These are phyloP conservation scores for Progne subis DNA, from an alignment of 2,113 vertebrate genomes.

Conservation along the genomic window DNA sequence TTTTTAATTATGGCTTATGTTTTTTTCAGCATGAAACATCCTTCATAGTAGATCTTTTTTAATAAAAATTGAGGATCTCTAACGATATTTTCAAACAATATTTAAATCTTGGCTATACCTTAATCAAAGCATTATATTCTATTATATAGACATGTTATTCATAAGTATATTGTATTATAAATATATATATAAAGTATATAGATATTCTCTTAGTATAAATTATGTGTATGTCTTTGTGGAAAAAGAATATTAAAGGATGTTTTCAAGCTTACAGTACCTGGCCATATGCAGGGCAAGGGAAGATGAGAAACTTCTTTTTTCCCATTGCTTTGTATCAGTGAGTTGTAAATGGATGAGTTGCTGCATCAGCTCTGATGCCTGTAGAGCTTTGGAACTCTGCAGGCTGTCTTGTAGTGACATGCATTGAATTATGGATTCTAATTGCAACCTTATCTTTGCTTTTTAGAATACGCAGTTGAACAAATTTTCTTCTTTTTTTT, in stretches of 20 bases:
- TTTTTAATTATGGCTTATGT: not conserved
- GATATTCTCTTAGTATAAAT: not conserved
- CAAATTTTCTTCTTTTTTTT: not conserved
- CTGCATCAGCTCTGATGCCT: not conserved
- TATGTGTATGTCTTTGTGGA: not conserved
- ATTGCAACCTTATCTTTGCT: not conserved
- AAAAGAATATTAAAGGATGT: not conserved
- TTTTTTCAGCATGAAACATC: not conserved
- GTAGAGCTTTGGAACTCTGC: not conserved
- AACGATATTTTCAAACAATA: not conserved
- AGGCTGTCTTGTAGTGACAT: not conserved
- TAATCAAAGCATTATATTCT: not conserved
- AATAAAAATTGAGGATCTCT: not conserved
- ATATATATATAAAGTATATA: not conserved
- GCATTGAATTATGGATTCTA: not conserved
- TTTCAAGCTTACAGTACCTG: not conserved
- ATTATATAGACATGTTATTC: not conserved
- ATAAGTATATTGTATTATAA: not conserved
- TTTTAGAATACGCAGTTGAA: not conserved
- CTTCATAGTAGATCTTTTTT: not conserved
- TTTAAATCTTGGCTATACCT: not conserved
- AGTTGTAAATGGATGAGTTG: not conserved
- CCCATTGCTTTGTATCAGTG: not conserved
- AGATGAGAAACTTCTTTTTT: not conserved
- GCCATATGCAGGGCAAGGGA: not conserved